Base-by-base conservation (phyloP, 2,888 invertebrate species). In the Flabesymbios commensalis region DNA sequence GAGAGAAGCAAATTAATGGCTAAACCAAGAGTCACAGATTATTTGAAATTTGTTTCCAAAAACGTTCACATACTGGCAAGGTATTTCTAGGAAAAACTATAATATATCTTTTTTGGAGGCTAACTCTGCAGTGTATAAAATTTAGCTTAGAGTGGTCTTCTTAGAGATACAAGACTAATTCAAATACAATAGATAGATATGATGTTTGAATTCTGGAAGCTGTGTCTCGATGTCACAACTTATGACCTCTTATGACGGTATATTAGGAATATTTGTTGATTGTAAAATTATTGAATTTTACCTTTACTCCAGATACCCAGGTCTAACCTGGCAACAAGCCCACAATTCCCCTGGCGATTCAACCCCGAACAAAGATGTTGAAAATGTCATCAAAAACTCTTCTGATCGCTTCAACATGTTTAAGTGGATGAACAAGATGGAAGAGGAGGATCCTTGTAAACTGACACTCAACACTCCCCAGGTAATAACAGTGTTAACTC, bases 311-410 rank as follows among this genome's bases (percentile, higher is more conserved):
- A 81, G 81, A 22, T 68, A 75, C 64, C 80, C 82, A 26, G 68
- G 71, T 4, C 67, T 80, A 57, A 74, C 76, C 1, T 75, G 74
- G 73, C 82, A 82, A 61, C 81, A 80, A 57, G 80, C 79, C 1
- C 64, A 73, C 33, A 79, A 79, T 67, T 75, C 76, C 28, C 72
- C 73, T 4, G 60, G 59, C 0, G 47, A 63, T 26, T 69, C 75
- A 1, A 49, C 47, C 3, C 73, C 72, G 32, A 67, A 66, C 32
- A 43, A 57, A 26, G 76, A 75, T 4, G 22, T 49, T 1, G 39
- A 54, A n/a, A 19, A 24, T 49, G 29, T 24, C 19, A 26, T n/a
- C n/a, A n/a, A n/a, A n/a, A n/a, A n/a, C n/a, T n/a, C n/a, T n/a
- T 10, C 14, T 5, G n/a, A 10, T 10, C 19, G n/a, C 26, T n/a